Percentiles rank a stretch among this genome's conserved stretches.
Conservation (phyloP, 1,140 invertebrate species). For the Sitobion miscanthi region DNA sequence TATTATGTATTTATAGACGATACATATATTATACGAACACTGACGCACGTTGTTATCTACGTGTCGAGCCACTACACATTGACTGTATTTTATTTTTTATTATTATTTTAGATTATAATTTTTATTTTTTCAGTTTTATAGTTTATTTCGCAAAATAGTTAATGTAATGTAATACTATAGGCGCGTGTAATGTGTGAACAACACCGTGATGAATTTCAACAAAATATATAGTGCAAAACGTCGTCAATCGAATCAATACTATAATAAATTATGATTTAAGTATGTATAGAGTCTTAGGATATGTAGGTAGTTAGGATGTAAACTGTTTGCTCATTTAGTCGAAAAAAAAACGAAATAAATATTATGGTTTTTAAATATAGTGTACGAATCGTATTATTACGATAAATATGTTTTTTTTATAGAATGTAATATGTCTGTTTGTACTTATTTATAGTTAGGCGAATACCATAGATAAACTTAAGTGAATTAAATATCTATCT, state of each 20-base stretch:
- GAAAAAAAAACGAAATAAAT: slow-evolving; percentile 12
- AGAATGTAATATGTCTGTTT: neutral
- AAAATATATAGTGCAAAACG: slow-evolving; percentile 10
- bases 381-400: neutral
- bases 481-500: neutral
- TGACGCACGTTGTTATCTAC: slow-evolving; percentile 10
- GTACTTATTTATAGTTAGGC: slow-evolving; percentile 39
- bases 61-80: slow-evolving; percentile 23
- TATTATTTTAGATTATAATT: neutral
- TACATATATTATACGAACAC: neutral
- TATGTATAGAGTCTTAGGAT: neutral
- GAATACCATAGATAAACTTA: neutral
- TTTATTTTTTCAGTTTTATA: neutral
- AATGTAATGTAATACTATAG: neutral
- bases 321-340: slow-evolving; percentile 53
- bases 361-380: neutral
- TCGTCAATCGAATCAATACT: neutral
- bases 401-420: neutral
- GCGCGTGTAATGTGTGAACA: neutral
- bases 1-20: neutral
- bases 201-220: neutral
- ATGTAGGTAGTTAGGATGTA: neutral
- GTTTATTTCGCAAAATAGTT: neutral
- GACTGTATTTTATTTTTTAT: slow-evolving; percentile 46
- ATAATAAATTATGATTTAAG: slow-evolving; percentile 3